Percentiles rank a stretch among this genome's conserved stretches.
Evolutionary conservation across 2,888 invertebrate genomes (phyloP).

Genomic region (Ditylenchus weischeri): DNA sequence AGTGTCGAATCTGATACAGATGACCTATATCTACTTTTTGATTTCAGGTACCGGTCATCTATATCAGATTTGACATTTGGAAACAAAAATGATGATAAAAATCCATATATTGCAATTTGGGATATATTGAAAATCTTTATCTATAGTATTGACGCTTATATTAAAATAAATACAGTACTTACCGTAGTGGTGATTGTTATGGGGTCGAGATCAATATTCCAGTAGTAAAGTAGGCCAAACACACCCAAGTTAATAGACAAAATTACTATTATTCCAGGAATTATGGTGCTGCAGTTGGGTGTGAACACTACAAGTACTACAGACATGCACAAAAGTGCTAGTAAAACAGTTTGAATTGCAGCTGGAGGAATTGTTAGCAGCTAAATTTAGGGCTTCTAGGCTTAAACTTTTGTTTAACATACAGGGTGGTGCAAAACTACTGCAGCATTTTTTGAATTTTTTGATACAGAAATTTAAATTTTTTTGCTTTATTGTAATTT

Average conservation of each 20-base stretch:
- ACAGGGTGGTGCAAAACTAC: constrained; percentile 23
- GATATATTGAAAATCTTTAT: too few relatives aligned
- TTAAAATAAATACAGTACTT: not conserved
- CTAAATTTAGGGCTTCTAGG: not conserved
- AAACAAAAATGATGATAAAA: too few relatives aligned
- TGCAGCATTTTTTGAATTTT: too few relatives aligned
- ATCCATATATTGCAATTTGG: too few relatives aligned
- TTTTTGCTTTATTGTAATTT: too few relatives aligned
- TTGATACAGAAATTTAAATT: not conserved
- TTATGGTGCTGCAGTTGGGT: constrained; percentile 52
- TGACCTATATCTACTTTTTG: too few relatives aligned
- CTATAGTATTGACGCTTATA: too few relatives aligned
- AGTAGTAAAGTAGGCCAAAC: constrained; percentile 41
- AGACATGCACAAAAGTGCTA: constrained; percentile 56
- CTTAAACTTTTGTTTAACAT: constrained; percentile 40
- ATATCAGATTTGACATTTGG: too few relatives aligned
- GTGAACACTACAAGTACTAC: constrained; percentile 55
- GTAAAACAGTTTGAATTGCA: constrained; percentile 53
- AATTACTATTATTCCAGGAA: constrained; percentile 54
- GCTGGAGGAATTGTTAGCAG: constrained; percentile 47
- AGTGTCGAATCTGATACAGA: too few relatives aligned
- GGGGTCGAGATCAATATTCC: constrained; percentile 26
- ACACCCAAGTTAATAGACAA: constrained; percentile 57
- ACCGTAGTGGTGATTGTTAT: constrained; percentile 22
- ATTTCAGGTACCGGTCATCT: too few relatives aligned